Percentiles rank a stretch among this genome's conserved stretches.
Evolutionary conservation across 1,140 invertebrate species (phyloP).

Genomic region (Eumaeus atala): DNA sequence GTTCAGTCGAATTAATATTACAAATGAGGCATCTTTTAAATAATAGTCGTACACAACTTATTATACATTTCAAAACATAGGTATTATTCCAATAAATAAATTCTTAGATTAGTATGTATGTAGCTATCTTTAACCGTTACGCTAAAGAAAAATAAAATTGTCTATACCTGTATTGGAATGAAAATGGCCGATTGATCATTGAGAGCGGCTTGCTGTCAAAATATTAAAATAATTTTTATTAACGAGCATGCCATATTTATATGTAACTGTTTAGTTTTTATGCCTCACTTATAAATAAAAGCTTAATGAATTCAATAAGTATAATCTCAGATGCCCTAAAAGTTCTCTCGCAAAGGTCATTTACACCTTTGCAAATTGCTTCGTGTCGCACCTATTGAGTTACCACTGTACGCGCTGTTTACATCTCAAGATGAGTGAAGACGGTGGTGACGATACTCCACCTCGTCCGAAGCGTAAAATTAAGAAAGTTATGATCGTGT

Average conservation of each 20-base stretch:
- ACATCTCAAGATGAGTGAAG: slow-evolving; percentile 55
- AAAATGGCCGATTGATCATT: slow-evolving; percentile 66
- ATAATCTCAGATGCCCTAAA: slow-evolving; percentile 35
- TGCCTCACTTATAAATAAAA: slow-evolving; percentile 33
- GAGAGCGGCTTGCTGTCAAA: slow-evolving; percentile 72
- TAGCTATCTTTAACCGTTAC: not conserved
- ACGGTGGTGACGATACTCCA: slow-evolving; percentile 51
- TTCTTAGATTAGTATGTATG: not conserved
- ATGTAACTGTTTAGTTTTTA: slow-evolving; percentile 36
- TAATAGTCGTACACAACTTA: no score
- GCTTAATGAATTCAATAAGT: slow-evolving; percentile 45
- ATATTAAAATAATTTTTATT: slow-evolving; percentile 59
- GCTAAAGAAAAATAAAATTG: not conserved
- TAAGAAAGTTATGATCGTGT: slow-evolving; percentile 43
- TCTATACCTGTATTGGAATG: slow-evolving; percentile 8
- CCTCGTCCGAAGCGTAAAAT: slow-evolving; percentile 47
- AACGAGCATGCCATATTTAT: slow-evolving; percentile 43
- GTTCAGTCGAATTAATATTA: no score
- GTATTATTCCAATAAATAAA: no score
- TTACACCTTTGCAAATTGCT: slow-evolving; percentile 64
- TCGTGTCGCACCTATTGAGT: slow-evolving; percentile 58
- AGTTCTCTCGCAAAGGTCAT: slow-evolving; percentile 51
- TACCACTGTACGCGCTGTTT: slow-evolving; percentile 36
- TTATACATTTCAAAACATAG: no score
- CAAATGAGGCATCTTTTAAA: no score